A percentile compares a stretch with the other conserved stretches of the same genome.
phyloP scores from a whole-genome alignment of 92 coral and sea anemone genomes.

The Diadumene lineata region DNA sequence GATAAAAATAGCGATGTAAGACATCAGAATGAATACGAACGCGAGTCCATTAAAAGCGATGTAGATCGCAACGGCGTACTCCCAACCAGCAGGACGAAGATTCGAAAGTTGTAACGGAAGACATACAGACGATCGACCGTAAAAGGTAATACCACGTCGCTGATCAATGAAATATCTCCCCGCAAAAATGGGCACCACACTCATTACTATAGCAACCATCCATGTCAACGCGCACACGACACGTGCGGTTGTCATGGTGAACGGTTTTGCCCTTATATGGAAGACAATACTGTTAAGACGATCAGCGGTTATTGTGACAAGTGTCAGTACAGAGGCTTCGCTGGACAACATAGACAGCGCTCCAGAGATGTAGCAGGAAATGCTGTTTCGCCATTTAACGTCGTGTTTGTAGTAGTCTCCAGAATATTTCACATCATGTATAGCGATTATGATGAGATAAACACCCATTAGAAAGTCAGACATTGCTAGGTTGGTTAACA shows the following conservation, averaged over 20 bases:
- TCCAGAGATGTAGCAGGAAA: slow-evolving; percentile 47
- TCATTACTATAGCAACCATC: slow-evolving; percentile 27
- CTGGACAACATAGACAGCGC: slow-evolving; percentile 63
- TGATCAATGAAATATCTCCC: slow-evolving; percentile 41
- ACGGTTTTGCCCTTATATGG: slow-evolving; percentile 44
- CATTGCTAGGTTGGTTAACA: slow-evolving; percentile 66
- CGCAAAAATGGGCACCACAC: slow-evolving; percentile 43
- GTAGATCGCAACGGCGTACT: slow-evolving; percentile 56
- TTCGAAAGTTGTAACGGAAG: slow-evolving; percentile 68
- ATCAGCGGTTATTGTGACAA: slow-evolving; percentile 60
- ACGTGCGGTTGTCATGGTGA: slow-evolving; percentile 30
- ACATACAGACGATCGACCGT: slow-evolving; percentile 70
- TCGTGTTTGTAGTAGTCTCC: slow-evolving; percentile 67
- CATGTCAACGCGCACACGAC: slow-evolving; percentile 36
- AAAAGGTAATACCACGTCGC: slow-evolving; percentile 15
- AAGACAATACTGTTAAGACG: slow-evolving; percentile 67
- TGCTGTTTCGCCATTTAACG: slow-evolving; percentile 54
- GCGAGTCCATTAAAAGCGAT: slow-evolving; percentile 52
- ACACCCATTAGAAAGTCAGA: slow-evolving; percentile 70
- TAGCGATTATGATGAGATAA: slow-evolving; percentile 55
- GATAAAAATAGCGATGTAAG: slow-evolving; percentile 51
- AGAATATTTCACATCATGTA: slow-evolving; percentile 50
- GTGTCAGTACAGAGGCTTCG: slow-evolving; percentile 62
- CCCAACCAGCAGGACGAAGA: slow-evolving; percentile 66
- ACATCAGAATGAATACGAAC: slow-evolving; percentile 51